Evolutionary conservation across 2,113 vertebrate species (phyloP).

Genomic region (Opisthocomus hoazin): DNA sequence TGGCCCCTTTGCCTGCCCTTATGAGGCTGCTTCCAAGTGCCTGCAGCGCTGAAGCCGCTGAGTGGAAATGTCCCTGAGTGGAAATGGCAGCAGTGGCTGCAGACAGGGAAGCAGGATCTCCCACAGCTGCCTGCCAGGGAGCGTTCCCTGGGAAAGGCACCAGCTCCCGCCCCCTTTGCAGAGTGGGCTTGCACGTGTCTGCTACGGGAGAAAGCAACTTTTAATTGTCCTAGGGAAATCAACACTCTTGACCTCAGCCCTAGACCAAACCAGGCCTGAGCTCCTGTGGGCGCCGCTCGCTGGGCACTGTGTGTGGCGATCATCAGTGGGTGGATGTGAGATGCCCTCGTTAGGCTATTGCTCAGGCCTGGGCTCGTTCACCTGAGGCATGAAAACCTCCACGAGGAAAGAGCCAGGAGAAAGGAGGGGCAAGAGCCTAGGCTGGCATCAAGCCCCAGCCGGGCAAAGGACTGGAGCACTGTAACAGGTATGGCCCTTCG

Average conservation of each 20-base stretch:
- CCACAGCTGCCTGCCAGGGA: background rate
- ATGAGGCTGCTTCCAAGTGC: background rate
- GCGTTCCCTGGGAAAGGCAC: background rate
- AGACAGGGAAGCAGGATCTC: background rate
- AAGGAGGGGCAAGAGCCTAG: background rate
- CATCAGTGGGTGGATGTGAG: background rate
- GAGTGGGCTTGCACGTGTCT: background rate
- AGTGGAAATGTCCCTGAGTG: background rate
- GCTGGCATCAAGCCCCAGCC: background rate
- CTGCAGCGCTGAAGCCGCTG: background rate
- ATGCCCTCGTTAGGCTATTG: rapidly evolving
- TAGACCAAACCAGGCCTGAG: background rate
- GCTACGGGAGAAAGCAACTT: background rate
- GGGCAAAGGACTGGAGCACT: background rate
- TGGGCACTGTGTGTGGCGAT: background rate
- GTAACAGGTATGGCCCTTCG: rapidly evolving
- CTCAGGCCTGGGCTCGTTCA: background rate
- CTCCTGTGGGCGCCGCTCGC: rapidly evolving
- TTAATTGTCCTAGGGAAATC: background rate
- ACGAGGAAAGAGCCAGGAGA: background rate
- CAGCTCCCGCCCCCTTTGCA: background rate
- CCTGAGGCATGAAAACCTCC: background rate
- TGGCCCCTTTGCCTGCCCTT: background rate
- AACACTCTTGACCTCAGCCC: background rate
- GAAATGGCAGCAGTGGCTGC: background rate